Percentiles rank a stretch among this genome's conserved stretches.
Evolutionary conservation across 1,140 invertebrate genomes (phyloP).

Genomic region (Protaetia brevitarsis): DNA sequence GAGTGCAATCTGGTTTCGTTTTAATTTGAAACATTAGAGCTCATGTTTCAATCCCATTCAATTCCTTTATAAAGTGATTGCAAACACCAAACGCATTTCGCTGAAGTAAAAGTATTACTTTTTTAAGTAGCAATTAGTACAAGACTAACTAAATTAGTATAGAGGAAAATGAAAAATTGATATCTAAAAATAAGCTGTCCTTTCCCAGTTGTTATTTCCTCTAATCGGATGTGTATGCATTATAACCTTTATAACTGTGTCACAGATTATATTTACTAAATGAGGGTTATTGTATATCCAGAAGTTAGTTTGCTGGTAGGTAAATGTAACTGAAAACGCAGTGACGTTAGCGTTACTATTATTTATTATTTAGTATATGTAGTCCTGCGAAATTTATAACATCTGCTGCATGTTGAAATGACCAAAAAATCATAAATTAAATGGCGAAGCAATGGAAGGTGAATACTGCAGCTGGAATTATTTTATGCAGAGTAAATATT

Average conservation of each 20-base stretch:
- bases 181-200: too few species aligned
- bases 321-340: background rate
- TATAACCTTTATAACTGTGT: too few species aligned
- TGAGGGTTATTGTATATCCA: too few species aligned
- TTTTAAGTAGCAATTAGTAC: background rate
- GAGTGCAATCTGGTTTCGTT: background rate
- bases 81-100: background rate
- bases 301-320: background rate
- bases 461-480: background rate
- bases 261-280: too few species aligned
- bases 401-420: background rate
- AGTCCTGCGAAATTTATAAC: background rate
- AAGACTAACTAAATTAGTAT: background rate
- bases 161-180: too few species aligned
- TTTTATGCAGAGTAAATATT: too few species aligned
- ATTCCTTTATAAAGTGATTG: background rate
- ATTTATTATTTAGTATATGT: slow-evolving; percentile 8
- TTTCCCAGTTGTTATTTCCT: too few species aligned
- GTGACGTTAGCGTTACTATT: background rate
- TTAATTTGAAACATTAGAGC: background rate
- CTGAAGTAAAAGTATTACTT: background rate
- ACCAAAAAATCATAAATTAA: slow-evolving; percentile 16
- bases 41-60: too few species aligned
- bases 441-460: background rate
- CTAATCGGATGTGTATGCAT: too few species aligned